Base-by-base conservation (phyloP, 2,113 vertebrate genomes). In the Panthera leo region DNA sequence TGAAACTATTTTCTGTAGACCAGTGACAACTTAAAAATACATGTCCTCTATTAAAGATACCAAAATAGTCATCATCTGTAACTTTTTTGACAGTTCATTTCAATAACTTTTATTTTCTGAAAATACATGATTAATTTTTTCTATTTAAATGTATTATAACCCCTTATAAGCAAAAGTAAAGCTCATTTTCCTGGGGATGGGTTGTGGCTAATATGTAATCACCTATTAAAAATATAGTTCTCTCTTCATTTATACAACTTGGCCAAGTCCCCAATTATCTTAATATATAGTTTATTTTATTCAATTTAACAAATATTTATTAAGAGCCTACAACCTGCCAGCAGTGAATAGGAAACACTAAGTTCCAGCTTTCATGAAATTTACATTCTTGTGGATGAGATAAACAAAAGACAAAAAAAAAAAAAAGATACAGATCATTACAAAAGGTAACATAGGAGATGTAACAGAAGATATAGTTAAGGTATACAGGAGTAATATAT, bases 71-170 rank as follows among this genome's bases (percentile, higher is more conserved):
- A 67, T 85, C 94, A 89, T 48, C 51, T 89, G 9, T 73, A 55
- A 68, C 15, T 87, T 96, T 89, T 97, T 84, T 63, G 84, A 94
- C 1, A 61, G 58, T 39, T 73, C 29, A 86, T 58, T 96, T 85
- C 14, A 82, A 65, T 14, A 91, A 55, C 34, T 23, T 5, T 7
- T 13, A 45, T n/a, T 86, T 3, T 36, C 31, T 93, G 82, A 96
- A 96, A 55, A 51, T 76, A 27, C 1, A 71, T 58, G 29, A 16
- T 89, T 89, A 63, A 86, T 76, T 86, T 61, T 91, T 5, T 90
- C 7, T 86, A 45, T 97, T 92, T 85, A 95, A 96, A 55, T 89
- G 25, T 67, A 13, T 29, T 85, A 67, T 75, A 79, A 84, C 5
- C 36, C 21, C 48, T 21, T 9, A 67, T 39, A 61, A 53, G 13